phyloP scores from a whole-genome alignment of 2,888 invertebrate species.

The Eumerus sabulonum region DNA sequence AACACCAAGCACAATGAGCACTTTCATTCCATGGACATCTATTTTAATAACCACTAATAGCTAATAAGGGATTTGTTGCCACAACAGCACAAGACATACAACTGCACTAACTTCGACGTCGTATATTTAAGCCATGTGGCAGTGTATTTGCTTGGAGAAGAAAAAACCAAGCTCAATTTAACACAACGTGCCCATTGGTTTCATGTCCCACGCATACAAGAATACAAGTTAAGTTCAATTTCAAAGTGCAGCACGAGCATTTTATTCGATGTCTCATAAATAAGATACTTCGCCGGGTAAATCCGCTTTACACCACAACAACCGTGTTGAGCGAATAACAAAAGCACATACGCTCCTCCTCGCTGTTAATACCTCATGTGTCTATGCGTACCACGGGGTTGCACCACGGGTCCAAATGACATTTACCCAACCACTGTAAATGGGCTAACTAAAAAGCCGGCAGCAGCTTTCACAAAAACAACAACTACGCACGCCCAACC shows the following conservation, averaged over 20 bases:
- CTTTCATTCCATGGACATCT: too few relatives aligned
- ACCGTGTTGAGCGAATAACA: background rate
- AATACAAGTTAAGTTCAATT: constrained; percentile 20
- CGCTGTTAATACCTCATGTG: background rate
- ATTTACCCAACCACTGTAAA: background rate
- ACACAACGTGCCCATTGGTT: constrained; percentile 5
- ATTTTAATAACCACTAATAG: too few relatives aligned
- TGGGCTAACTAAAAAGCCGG: constrained; percentile 32
- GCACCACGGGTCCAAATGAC: background rate
- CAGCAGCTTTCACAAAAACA: background rate
- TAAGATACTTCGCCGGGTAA: constrained; percentile 8
- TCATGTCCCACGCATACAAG: constrained; percentile 11
- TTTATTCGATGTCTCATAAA: constrained; percentile 19
- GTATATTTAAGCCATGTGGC: too few relatives aligned
- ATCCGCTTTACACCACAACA: constrained; percentile 7
- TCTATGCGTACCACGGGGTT: background rate
- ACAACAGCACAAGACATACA: too few relatives aligned
- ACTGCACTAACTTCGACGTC: too few relatives aligned
- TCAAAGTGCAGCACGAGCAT: constrained; percentile 30
- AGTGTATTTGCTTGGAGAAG: background rate
- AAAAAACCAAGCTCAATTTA: constrained; percentile 6
- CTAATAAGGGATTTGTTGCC: too few relatives aligned
- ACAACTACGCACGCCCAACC: background rate
- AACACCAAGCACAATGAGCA: too few relatives aligned
- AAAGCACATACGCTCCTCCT: too few relatives aligned